Percentiles rank a stretch among this genome's conserved stretches.
These are phyloP conservation scores for Erpetoichthys calabaricus DNA, from an alignment of 2,797 vertebrate species.

Conservation along the genomic window DNA sequence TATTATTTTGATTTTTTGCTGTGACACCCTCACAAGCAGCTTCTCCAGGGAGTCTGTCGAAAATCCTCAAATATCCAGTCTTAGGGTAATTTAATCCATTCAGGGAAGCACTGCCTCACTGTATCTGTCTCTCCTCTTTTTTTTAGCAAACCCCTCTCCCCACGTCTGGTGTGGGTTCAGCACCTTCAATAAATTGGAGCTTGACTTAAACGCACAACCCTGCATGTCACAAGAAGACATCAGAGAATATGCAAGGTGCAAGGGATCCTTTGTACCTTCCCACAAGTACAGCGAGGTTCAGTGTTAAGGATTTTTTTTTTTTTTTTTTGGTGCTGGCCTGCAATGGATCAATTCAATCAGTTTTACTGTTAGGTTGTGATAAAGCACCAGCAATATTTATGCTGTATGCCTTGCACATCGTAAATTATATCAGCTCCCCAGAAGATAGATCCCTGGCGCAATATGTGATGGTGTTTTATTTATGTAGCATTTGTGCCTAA, in stretches of 20 bases:
- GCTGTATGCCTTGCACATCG: conserved; percentile 30
- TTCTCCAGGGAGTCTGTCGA: conserved; percentile 32
- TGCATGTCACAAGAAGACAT: conserved; percentile 17
- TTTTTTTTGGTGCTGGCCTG: conserved; percentile 15
- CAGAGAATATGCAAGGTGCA: conserved; percentile 21
- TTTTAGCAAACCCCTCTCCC: conserved; percentile 22
- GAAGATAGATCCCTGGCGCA: conserved; percentile 38
- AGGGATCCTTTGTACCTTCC: conserved; percentile 6
- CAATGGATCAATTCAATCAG: conserved; percentile 33
- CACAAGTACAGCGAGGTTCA: conserved; percentile 9
- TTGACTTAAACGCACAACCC: conserved; percentile 25
- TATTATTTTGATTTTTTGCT: too few relatives aligned
- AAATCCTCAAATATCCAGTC: conserved; percentile 20
- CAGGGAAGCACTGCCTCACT: conserved; percentile 28
- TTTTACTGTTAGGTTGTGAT: conserved; percentile 39
- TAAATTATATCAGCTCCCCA: conserved; percentile 40
- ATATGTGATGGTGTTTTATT: conserved; percentile 37
- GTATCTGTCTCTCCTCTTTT: conserved; percentile 30
- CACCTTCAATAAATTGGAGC: conserved; percentile 20
- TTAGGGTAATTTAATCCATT: conserved; percentile 16
- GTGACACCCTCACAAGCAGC: conserved; percentile 16
- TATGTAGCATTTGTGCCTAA: conserved; percentile 28
- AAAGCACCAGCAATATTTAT: conserved; percentile 38
- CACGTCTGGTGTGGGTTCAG: conserved; percentile 17
- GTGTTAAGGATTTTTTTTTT: conserved; percentile 10